These are phyloP conservation scores for Micrasema minimum DNA, from an alignment of 1,140 invertebrate species.

Conservation along the genomic window DNA sequence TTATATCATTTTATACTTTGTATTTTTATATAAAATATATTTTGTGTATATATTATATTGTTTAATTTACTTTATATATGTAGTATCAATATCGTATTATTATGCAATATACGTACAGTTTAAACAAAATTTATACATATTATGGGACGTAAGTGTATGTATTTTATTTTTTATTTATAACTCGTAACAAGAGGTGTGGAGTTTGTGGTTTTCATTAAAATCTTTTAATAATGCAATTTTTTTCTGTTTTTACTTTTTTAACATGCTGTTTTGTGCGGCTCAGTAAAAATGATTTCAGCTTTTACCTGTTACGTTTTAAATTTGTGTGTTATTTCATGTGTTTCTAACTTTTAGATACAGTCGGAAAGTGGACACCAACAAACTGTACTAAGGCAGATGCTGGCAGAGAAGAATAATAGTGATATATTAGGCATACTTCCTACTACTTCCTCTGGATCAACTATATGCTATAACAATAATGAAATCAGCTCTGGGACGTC, in stretches of 20 bases:
- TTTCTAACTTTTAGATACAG: constrained; percentile 40
- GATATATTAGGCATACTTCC: constrained; percentile 43
- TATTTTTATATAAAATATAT: constrained; percentile 34
- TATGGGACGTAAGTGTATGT: constrained; percentile 6
- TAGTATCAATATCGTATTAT: too few relatives aligned
- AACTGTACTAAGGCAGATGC: constrained; percentile 49
- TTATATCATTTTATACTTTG: constrained; percentile 23
- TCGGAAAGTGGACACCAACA: constrained; percentile 50
- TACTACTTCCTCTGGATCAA: constrained; percentile 22
- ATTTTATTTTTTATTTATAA: not conserved
- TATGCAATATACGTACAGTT: not conserved
- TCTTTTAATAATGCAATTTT: too few relatives aligned
- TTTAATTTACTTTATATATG: constrained; percentile 10
- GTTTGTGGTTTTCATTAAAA: constrained; percentile 11
- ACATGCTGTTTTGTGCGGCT: too few relatives aligned
- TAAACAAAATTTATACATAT: not conserved
- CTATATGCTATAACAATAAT: constrained; percentile 49
- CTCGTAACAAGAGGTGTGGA: constrained; percentile 42
- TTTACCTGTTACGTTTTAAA: too few relatives aligned
- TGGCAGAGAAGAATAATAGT: constrained; percentile 43
- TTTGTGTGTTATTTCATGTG: too few relatives aligned
- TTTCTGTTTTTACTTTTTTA: too few relatives aligned
- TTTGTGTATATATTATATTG: too few relatives aligned
- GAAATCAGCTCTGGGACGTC: constrained; percentile 60
- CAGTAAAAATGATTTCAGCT: too few relatives aligned